A percentile compares a stretch with the other conserved stretches of the same genome.
These are phyloP conservation scores for Tribolium castaneum DNA, from an alignment of 1,140 invertebrate species.

Conservation along the genomic window DNA sequence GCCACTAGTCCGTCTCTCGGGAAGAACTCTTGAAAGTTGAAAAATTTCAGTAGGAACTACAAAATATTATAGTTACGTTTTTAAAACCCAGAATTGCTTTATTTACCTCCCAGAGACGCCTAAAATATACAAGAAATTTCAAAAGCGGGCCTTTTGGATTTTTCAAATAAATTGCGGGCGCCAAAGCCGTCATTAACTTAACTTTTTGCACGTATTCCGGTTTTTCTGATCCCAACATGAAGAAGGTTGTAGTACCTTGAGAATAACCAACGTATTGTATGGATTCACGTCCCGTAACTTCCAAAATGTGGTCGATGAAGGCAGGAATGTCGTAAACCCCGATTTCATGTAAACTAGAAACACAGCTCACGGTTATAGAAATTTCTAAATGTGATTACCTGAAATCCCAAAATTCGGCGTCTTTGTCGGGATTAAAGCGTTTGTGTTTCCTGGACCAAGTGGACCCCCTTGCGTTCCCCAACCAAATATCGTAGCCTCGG, in stretches of 20 bases:
- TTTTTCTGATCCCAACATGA: slow-evolving; percentile 62
- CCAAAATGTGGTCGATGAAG: slow-evolving; percentile 71
- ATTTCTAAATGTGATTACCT: not conserved
- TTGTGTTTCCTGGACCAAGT: slow-evolving; percentile 37
- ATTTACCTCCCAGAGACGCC: slow-evolving; percentile 34
- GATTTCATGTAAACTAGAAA: slow-evolving; percentile 77
- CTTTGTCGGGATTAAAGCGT: slow-evolving; percentile 35
- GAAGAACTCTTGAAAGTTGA: slow-evolving; percentile 19
- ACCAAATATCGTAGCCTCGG: slow-evolving; percentile 74
- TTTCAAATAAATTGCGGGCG: slow-evolving; percentile 67
- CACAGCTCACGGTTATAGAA: not conserved
- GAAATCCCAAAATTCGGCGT: slow-evolving; percentile 31
- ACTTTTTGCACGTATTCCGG: slow-evolving; percentile 69
- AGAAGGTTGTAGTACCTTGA: slow-evolving; percentile 70
- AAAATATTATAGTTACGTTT: slow-evolving; percentile 48
- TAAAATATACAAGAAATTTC: not conserved
- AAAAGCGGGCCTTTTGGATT: slow-evolving; percentile 37
- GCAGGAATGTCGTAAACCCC: slow-evolving; percentile 73
- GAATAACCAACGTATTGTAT: slow-evolving; percentile 70
- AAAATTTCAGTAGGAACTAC: not conserved
- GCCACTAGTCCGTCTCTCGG: not conserved
- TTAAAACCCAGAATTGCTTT: not conserved
- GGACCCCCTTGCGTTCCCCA: slow-evolving; percentile 70
- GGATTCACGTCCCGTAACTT: slow-evolving; percentile 63
- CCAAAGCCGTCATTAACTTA: slow-evolving; percentile 67